Evolutionary conservation across 2,888 invertebrate species (phyloP), one percentile per base, ranked within the genome.

Genomic region (Drosophila maculinotata): DNA sequence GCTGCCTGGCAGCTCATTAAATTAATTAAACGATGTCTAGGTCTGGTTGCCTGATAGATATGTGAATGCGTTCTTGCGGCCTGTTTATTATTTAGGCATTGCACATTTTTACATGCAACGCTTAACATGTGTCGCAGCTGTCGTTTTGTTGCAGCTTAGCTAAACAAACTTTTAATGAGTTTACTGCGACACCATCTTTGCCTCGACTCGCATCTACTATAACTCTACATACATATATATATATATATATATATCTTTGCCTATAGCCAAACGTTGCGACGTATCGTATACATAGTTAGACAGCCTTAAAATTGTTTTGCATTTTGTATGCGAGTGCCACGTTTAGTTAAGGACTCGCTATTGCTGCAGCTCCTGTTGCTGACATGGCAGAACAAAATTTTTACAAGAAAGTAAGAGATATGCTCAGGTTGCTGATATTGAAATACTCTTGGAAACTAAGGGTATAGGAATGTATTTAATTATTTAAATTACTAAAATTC

Each of bases 91-190:
- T 69, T 71, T 57, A 60, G 75, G 23, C 38, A 54, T 39, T 69
- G 69, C 69, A 44, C 42, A 49, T 23, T 35, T 10, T 7, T 26
- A 56, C 63, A 60, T 75, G 73, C 74, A 41, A 67, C 76, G 60
- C 44, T 62, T 42, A 62, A 54, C 73, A 57, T 58, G 58, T 69
- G 64, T 44, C 58, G 68, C 69, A 64, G 69, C 44, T 45, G 44
- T 48, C 78, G 48, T 70, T 81, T 79, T 72, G 79, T 76, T 70
- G 85, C 72, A 72, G 52, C 58, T 76, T 70, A 69, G 65, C 66
- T 70, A 45, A 69, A 45, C 39, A 75, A 83, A 86, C 74, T 82
- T 82, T 82, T 82, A 82, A 82, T 82, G 81, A 82, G 81, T 86
- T 83, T 86, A 71, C 74, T 83, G 86, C 86, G 74, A 57, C 60